phyloP scores from a whole-genome alignment of 2,113 vertebrate species.

The Cephalopholis sonnerati region DNA sequence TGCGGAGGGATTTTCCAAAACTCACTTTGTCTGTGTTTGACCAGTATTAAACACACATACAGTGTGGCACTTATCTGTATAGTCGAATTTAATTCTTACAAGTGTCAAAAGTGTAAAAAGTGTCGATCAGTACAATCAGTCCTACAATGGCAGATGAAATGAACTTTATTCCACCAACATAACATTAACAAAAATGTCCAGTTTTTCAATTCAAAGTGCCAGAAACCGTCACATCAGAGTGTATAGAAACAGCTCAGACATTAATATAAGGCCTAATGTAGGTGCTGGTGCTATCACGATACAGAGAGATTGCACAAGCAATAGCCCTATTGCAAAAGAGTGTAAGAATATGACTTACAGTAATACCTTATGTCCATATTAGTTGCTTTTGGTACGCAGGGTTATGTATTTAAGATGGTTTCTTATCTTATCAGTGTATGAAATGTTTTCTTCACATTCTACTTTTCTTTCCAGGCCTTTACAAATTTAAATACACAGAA shows the following conservation, averaged over 20 bases:
- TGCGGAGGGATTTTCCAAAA: constrained; percentile 49
- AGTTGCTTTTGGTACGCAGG: not conserved
- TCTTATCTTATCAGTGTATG: not conserved
- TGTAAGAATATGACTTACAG: not conserved
- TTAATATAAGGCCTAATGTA: not conserved
- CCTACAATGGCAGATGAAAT: not conserved
- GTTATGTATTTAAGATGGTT: not conserved
- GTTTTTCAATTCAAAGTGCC: not conserved
- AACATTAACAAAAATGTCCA: not conserved
- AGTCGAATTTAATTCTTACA: not conserved
- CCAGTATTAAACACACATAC: not conserved
- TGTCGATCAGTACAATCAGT: not conserved
- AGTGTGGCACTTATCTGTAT: not conserved
- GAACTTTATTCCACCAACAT: not conserved
- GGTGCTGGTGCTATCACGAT: not conserved
- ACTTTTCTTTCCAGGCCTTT: not conserved
- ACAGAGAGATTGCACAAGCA: constrained; percentile 7
- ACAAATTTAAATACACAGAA: not conserved
- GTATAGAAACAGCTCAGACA: not conserved
- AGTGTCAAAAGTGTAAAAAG: not conserved
- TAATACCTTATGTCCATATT: not conserved
- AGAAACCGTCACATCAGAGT: not conserved
- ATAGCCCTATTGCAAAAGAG: not conserved
- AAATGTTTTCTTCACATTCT: not conserved
- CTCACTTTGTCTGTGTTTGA: not conserved